Percentiles rank a stretch among this genome's conserved stretches.
phyloP scores from a whole-genome alignment of 1,140 invertebrate species.

The Propsilocerus akamusi region DNA sequence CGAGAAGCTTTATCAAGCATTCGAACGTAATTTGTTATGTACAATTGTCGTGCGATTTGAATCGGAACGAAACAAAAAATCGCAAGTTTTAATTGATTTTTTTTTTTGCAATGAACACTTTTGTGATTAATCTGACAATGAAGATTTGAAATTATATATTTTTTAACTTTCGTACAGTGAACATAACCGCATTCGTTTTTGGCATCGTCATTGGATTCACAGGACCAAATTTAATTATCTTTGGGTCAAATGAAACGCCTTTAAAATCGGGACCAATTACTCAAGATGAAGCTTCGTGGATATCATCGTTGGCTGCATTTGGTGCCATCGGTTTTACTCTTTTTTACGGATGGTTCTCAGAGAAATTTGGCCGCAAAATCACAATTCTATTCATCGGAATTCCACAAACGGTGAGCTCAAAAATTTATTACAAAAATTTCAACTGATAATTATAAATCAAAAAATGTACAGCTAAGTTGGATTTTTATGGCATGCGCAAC shows the following conservation, averaged over 20 bases:
- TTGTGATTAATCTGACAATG: too few relatives aligned
- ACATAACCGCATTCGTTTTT: neutral
- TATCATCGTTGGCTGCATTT: neutral
- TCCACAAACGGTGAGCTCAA: conserved; percentile 15
- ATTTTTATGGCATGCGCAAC: conserved; percentile 11
- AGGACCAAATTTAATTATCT: neutral
- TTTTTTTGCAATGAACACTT: too few relatives aligned
- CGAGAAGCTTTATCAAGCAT: too few relatives aligned
- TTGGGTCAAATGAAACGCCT: neutral
- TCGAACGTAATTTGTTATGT: too few relatives aligned
- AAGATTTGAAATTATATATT: too few relatives aligned
- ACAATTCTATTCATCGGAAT: conserved; percentile 14
- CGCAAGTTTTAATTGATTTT: too few relatives aligned
- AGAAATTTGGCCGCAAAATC: conserved; percentile 13
- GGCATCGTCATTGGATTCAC: neutral
- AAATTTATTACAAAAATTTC: too few relatives aligned
- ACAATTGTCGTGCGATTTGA: too few relatives aligned
- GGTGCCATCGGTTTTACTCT: neutral
- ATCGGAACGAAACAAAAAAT: too few relatives aligned
- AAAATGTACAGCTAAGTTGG: neutral
- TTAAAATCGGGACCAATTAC: neutral
- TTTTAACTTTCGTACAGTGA: neutral
- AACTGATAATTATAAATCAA: neutral
- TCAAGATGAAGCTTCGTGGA: conserved; percentile 3
- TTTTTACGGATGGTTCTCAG: neutral